Evolutionary conservation across 2,113 vertebrate species (phyloP).

Genomic region (Peromyscus californicus): DNA sequence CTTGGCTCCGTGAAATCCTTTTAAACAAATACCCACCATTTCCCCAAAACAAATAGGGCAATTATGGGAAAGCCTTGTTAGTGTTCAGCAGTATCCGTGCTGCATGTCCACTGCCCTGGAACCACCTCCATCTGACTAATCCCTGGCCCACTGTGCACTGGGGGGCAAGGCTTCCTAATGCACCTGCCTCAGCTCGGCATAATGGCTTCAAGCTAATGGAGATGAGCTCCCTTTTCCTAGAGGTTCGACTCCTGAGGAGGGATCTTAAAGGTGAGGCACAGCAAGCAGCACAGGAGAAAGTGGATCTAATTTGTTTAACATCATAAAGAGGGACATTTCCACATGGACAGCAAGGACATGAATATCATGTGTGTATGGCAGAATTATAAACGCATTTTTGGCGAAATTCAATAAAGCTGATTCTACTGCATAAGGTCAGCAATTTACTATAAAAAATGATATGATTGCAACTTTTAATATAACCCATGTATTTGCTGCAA

Average conservation of each 20-base stretch:
- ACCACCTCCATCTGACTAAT: slow-evolving; percentile 1
- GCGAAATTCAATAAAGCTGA: slow-evolving; percentile 94
- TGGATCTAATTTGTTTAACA: slow-evolving; percentile 90
- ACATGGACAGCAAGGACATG: slow-evolving; percentile 90
- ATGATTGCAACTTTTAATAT: slow-evolving; percentile 92
- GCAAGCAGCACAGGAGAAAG: slow-evolving; percentile 83
- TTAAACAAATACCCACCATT: slow-evolving; percentile 72
- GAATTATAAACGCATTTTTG: slow-evolving; percentile 91
- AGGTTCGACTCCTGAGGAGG: slow-evolving; percentile 78
- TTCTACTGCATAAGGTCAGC: slow-evolving; percentile 93
- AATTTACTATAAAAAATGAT: slow-evolving; percentile 92
- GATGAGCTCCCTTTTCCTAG: background rate
- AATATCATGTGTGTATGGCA: slow-evolving; percentile 87
- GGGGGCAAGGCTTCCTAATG: slow-evolving; percentile 8
- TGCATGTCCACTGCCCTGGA: background rate
- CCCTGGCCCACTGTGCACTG: background rate
- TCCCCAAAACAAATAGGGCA: slow-evolving; percentile 73
- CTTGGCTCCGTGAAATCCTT: slow-evolving; percentile 64
- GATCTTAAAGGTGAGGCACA: slow-evolving; percentile 88
- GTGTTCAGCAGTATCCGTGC: background rate
- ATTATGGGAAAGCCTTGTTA: slow-evolving; percentile 52
- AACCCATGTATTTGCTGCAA: slow-evolving; percentile 91
- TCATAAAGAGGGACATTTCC: slow-evolving; percentile 89
- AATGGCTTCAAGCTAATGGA: slow-evolving; percentile 64
- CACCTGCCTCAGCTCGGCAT: background rate